Evolutionary conservation across 2,888 invertebrate genomes (phyloP), one percentile per base, ranked within the genome.

Genomic region (Ptycholaimellus sp.): DNA sequence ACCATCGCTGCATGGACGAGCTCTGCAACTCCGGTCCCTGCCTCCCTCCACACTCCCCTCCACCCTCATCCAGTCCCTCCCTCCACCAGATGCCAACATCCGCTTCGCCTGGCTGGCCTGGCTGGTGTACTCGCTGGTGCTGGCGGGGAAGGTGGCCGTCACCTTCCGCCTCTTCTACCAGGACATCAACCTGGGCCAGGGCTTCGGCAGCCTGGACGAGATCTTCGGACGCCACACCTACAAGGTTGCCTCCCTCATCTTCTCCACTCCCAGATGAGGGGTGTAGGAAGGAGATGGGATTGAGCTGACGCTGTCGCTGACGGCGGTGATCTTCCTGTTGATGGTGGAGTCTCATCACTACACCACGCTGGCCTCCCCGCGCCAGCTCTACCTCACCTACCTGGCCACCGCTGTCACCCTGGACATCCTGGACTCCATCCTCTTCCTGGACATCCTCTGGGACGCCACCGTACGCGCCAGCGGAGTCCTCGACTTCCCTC

Each of bases 361-460:
- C 49, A 59, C 64, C 13, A 56, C 59, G 29, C 52, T 60, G n/a
- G 57, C 62, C 28, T 59, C 63, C 3, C 54, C 60, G 7, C 56
- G 65, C 17, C 61, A 65, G 42, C 49, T 58, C 3, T 66, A 66
- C 46, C 62, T 69, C 35, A 60, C 61, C 14, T 60, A 61, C 22
- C 49, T 68, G 14, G 63, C 64, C 32, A 62, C 62, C 19, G 63
- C 63, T 22, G 64, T 67, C 13, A 62, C 66, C 3, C 59, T 69
- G 37, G 69, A 70, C 52, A 59, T 70, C 30, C 54, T 70, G 25
- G 70, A 70, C 49, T 64, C 66, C n/a, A 66, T 68, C 18, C 60
- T 63, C 35, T 62, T 67, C 42, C 51, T 68, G 23, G 61, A 65
- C 13, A 52, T 66, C 13, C 53, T 68, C 2, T 61, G 66, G 44